Conservation (phyloP, 2,113 vertebrate species). For the Merops nubicus region DNA sequence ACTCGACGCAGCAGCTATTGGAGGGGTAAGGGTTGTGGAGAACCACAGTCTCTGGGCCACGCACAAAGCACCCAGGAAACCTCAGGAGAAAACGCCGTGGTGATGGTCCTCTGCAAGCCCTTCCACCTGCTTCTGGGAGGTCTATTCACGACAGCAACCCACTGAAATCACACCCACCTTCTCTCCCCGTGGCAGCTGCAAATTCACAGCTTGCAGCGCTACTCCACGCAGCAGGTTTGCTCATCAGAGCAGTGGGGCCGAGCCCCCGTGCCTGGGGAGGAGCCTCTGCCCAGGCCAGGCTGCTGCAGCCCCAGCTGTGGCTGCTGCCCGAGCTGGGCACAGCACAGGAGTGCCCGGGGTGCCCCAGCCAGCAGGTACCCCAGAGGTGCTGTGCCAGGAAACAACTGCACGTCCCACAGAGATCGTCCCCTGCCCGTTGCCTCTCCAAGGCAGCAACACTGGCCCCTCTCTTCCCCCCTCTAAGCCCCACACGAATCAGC, state of each 20-base stretch:
- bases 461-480: neutral
- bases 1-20: neutral
- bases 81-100: neutral
- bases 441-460: neutral
- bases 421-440: neutral
- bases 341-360: constrained; percentile 9
- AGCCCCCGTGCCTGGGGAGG: neutral
- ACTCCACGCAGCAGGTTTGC: neutral
- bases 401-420: neutral
- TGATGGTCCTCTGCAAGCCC: neutral
- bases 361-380: constrained; percentile 6
- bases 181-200: neutral
- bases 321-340: neutral
- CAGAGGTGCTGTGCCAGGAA: neutral
- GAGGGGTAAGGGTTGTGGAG: neutral
- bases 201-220: neutral
- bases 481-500: neutral
- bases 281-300: neutral
- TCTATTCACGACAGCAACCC: neutral
- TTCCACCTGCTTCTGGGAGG: neutral
- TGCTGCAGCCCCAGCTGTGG: neutral
- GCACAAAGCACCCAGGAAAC: neutral
- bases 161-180: neutral
- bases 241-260: neutral
- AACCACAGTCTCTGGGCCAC: neutral